Base-by-base conservation (phyloP, 2,113 vertebrate species). In the Carassius auratus region DNA sequence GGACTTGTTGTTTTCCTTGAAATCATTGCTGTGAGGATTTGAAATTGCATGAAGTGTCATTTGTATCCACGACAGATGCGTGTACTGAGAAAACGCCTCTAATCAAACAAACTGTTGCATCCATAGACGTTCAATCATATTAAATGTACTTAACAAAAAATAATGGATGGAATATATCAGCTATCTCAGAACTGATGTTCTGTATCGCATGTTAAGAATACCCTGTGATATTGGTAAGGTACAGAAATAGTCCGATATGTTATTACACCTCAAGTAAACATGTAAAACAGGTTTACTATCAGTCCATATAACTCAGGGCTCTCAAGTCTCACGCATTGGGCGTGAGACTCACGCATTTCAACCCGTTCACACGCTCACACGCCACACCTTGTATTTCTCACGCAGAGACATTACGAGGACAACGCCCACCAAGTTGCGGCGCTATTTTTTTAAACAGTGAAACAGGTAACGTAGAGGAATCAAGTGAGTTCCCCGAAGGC, bases 71-170 rank as follows among this genome's bases (percentile, higher is more conserved):
- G 13, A 15, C 30, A 33, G 3, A 15, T 14, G 7, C 3, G 57
- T 61, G 21, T 12, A 17, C 50, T 26, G 74, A 52, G 15, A 10
- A 45, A 45, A 42, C 36, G 68, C 36, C 10, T 59, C 76, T 48
- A 42, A 23, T 23, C 9, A 75, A 79, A 64, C 78, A 80, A 64
- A 64, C 78, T 62, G 78, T 80, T 80, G 78, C 59, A 30, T 42
- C 38, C 59, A 30, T 23, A 23, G 5, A 23, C 0, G 5, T 45
- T 23, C 77, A 45, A 33, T 59, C 30, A 38, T 23, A 45, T 42
- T 64, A 9, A 1, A 62, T 64, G 26, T 13, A 48, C 59, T 48
- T 42, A 7, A 61, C 36, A 14, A 64, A 48, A 80, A 62, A 80
- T 45, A 62, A 64, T 30, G n/a, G 59, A 62, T 48, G 8, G 52